Evolutionary conservation across 2,888 invertebrate species (phyloP).

Genomic region (Alentia gelatinosa): DNA sequence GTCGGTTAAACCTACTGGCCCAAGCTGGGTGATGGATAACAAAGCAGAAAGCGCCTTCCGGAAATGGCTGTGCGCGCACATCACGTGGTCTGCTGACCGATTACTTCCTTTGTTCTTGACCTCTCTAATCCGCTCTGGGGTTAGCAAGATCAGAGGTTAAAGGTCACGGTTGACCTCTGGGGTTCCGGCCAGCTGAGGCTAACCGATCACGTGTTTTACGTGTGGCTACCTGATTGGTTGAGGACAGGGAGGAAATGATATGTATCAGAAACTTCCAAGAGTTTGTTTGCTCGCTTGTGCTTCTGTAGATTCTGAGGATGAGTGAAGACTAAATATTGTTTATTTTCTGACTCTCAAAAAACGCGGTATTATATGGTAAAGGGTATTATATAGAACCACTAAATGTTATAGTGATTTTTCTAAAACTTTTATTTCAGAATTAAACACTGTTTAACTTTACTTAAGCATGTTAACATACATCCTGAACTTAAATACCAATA

Average conservation of each 20-base stretch:
- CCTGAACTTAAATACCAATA: too few relatives aligned
- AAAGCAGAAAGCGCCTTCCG: neutral
- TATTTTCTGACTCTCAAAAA: too few relatives aligned
- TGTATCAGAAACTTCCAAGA: neutral
- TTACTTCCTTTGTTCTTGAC: conserved; percentile 45
- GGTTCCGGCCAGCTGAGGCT: neutral
- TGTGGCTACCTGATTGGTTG: neutral
- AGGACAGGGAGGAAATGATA: neutral
- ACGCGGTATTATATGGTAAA: too few relatives aligned
- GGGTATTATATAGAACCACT: too few relatives aligned
- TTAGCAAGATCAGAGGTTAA: neutral
- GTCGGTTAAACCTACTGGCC: too few relatives aligned
- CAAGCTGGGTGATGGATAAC: neutral
- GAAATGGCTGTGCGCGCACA: neutral
- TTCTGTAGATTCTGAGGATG: neutral
- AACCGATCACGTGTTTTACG: neutral
- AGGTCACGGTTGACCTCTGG: neutral
- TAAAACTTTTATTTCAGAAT: too few relatives aligned
- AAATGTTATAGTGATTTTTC: too few relatives aligned
- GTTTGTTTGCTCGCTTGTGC: neutral
- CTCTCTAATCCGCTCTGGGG: neutral
- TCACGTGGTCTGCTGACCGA: conserved; percentile 32
- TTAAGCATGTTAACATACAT: too few relatives aligned
- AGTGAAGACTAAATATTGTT: too few relatives aligned
- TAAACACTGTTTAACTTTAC: too few relatives aligned